Evolutionary conservation across 2,888 invertebrate species (phyloP).

Genomic region (Sphaeridia pumilis): DNA sequence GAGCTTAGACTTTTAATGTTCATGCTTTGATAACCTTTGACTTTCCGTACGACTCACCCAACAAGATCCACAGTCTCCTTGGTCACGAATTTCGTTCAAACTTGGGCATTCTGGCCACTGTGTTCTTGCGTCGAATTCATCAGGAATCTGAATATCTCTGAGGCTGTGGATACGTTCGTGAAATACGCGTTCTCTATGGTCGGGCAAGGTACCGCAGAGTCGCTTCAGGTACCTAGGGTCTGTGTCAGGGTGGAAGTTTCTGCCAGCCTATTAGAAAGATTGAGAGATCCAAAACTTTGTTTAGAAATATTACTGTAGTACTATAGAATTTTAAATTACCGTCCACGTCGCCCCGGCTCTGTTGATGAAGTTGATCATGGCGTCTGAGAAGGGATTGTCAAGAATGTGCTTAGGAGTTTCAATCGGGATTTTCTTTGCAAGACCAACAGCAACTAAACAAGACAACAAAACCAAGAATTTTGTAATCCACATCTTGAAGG

Average conservation of each 20-base stretch:
- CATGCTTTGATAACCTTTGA: no score
- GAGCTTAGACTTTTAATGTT: no score
- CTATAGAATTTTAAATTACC: constrained; percentile 42
- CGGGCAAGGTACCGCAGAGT: constrained; percentile 39
- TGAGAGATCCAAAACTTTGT: no score
- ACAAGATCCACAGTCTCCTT: constrained; percentile 87
- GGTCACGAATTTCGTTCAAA: constrained; percentile 68
- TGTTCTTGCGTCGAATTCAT: constrained; percentile 64
- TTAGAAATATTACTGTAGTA: no score
- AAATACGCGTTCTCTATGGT: constrained; percentile 38
- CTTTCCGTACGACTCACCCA: constrained; percentile 54
- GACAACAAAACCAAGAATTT: no score
- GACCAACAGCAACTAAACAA: no score
- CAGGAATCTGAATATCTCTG: constrained; percentile 47
- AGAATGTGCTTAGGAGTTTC: no score
- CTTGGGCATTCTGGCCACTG: constrained; percentile 80
- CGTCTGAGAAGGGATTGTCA: constrained; percentile 58
- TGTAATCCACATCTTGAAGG: no score
- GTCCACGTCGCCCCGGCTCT: constrained; percentile 56
- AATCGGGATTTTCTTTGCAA: no score
- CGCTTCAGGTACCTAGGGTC: constrained; percentile 37
- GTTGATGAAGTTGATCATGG: constrained; percentile 60
- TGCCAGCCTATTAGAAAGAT: constrained; percentile 30
- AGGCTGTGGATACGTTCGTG: constrained; percentile 39
- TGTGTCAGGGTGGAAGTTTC: constrained; percentile 23